Evolutionary conservation across 1,140 invertebrate genomes (phyloP), one percentile per base, ranked within the genome.

Genomic region (Pissodes strobi): DNA sequence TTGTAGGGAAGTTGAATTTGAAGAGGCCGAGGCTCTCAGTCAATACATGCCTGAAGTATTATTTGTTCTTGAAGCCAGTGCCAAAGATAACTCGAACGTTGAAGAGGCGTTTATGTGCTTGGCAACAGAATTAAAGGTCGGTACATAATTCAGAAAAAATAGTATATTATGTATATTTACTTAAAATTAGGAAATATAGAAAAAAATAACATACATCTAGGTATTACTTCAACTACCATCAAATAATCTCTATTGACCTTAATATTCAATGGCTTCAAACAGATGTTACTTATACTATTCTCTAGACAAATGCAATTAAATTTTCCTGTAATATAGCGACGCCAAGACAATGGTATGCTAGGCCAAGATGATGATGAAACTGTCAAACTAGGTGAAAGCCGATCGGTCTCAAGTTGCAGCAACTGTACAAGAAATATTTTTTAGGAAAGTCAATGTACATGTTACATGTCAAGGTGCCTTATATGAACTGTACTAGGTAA

Each of bases 41-140:
- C 86, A 92, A 71, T 90, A 91, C 79, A 85, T 92, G 72, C 90
- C 90, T 37, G 90, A 93, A 81, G 88, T 93, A 34, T 83, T 92
- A 73, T 88, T 89, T 77, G 86, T 92, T 10, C 83, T 96, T 79
- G 94, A 97, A 82, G 93, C 94, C 6, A 95, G 93, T 66, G 94
- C 94, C 48, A 96, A 96, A 81, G 91, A 93, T 72, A 94, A 95
- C 72, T 93, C 90, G 38, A 96, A 96, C 80, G 89, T 97, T 64
- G 94, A 96, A 78, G 90, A 94, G 70, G 90, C 92, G 65, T 97
- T 97, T 80, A 85, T 91, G 57, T 92, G 86, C 67, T 82, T 96
- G 76, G 94, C 94, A 60, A 90, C 89, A 22, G 92, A 95, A 82
- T 80, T 94, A 39, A 93, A 92, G 84, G 90, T 58, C 13, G 21